Conservation (phyloP, 92 coral and sea anemone species). For the Ricordea florida region DNA sequence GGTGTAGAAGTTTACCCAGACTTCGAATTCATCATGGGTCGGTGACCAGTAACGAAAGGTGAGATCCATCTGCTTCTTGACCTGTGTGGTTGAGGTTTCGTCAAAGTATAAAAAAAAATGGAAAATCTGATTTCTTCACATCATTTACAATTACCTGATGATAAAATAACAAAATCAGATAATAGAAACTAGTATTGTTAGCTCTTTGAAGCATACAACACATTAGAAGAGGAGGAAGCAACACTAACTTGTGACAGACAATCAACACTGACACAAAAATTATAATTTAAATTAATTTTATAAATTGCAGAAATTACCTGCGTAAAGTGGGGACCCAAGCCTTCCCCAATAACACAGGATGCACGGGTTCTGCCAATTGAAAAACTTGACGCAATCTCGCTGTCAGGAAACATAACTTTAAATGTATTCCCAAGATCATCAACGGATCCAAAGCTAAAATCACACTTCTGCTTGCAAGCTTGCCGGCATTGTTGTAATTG, state of each 20-base stretch:
- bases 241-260: neutral
- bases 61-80: slow-evolving; percentile 43
- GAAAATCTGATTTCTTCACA: slow-evolving; percentile 33
- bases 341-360: slow-evolving; percentile 63
- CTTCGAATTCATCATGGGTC: slow-evolving; percentile 44
- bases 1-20: slow-evolving; percentile 32
- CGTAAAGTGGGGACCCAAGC: slow-evolving; percentile 60
- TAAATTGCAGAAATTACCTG: slow-evolving; percentile 4
- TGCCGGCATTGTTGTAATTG: slow-evolving; percentile 19
- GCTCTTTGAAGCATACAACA: neutral
- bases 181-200: neutral
- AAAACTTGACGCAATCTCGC: slow-evolving; percentile 54
- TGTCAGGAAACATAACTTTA: slow-evolving; percentile 63
- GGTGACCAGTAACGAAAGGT: slow-evolving; percentile 55
- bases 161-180: neutral
- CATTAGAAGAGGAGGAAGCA: neutral
- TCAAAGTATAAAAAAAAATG: slow-evolving; percentile 50
- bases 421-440: slow-evolving; percentile 41
- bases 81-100: slow-evolving; percentile 44
- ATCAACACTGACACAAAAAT: neutral
- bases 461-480: slow-evolving; percentile 14
- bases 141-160: slow-evolving; percentile 28
- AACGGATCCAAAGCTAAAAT: slow-evolving; percentile 56
- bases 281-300: neutral
- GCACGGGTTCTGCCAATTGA: slow-evolving; percentile 60